phyloP scores from a whole-genome alignment of 2,888 invertebrate species.

The Anoplius nigerrimus region DNA sequence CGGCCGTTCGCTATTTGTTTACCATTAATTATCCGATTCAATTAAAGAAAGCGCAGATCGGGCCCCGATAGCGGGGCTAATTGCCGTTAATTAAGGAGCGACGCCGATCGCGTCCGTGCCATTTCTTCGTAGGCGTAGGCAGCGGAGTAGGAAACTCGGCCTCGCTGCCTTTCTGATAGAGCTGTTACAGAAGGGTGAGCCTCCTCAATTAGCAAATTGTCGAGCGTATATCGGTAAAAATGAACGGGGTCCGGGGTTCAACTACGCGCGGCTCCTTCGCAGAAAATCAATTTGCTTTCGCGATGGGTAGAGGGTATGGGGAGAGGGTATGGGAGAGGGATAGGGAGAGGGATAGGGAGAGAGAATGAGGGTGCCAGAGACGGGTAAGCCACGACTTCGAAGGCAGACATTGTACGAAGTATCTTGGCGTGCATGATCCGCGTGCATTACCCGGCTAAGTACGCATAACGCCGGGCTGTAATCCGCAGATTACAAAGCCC shows the following conservation, averaged over 20 bases:
- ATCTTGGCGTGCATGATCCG: constrained; percentile 15
- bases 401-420: background rate
- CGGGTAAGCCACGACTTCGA: background rate
- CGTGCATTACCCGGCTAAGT: constrained; percentile 30
- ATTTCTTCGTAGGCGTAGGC: no score
- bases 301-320: constrained; percentile 12
- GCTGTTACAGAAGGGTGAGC: no score
- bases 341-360: background rate
- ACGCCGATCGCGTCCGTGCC: no score
- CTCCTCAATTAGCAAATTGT: background rate
- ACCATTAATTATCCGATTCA: no score
- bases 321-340: background rate
- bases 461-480: constrained; percentile 27
- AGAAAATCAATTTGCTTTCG: no score
- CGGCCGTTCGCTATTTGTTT: no score
- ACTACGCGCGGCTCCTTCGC: constrained; percentile 28
- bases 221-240: constrained; percentile 1
- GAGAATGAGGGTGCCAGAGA: background rate
- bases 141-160: no score
- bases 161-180: no score
- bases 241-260: constrained; percentile 22
- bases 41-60: background rate
- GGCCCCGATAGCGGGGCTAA: background rate
- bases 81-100: no score
- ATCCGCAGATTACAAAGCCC: constrained; percentile 31